Evolutionary conservation across 1,140 invertebrate species (phyloP).

Genomic region (Melanaphis sacchari): DNA sequence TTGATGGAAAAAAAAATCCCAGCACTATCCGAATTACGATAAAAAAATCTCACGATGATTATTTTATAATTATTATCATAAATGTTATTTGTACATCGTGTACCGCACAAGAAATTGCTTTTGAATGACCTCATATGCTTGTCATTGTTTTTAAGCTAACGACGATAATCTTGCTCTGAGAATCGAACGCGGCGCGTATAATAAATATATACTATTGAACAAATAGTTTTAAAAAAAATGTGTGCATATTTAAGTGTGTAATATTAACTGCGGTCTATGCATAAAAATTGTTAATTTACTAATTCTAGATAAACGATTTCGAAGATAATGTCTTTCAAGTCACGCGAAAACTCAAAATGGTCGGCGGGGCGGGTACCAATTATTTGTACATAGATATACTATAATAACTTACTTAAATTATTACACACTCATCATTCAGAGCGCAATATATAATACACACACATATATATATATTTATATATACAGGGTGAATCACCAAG

Average conservation of each 20-base stretch:
- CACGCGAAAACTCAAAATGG: neutral
- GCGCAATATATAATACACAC: neutral
- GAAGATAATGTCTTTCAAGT: constrained; percentile 8
- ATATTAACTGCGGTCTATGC: neutral
- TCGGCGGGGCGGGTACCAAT: neutral
- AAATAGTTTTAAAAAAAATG: neutral
- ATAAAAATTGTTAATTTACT: constrained; percentile 7
- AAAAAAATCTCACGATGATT: neutral
- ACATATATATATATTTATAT: neutral
- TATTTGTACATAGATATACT: neutral
- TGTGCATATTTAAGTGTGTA: neutral
- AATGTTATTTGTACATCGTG: neutral
- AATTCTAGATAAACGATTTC: constrained; percentile 3
- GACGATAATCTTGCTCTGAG: neutral
- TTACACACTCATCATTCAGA: neutral
- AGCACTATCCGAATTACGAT: neutral
- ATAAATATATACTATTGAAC: neutral
- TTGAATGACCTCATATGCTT: neutral
- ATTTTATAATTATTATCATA: constrained; percentile 19
- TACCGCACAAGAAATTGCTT: neutral
- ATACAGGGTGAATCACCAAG: neutral
- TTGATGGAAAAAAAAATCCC: neutral
- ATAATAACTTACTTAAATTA: neutral
- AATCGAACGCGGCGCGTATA: neutral
- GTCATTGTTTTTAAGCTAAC: neutral